phyloP scores from a whole-genome alignment of 2,888 invertebrate species.

The Trissolcus brochymenae region DNA sequence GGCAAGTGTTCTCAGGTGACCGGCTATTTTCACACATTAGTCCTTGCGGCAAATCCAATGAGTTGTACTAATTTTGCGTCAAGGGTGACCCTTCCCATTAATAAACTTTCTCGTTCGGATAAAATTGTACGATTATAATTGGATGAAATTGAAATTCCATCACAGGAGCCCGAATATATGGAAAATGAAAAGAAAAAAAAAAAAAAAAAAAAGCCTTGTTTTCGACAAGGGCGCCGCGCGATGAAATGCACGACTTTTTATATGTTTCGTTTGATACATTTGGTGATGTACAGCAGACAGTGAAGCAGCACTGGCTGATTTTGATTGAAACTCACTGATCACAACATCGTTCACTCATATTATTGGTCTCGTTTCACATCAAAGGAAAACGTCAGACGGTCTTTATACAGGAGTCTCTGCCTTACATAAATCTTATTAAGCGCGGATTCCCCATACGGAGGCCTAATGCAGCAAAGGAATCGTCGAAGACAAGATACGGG shows the following conservation, averaged over 20 bases:
- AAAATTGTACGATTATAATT: too few species aligned
- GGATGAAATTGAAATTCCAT: too few species aligned
- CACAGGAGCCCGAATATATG: too few species aligned
- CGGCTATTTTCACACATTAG: slow-evolving; percentile 28
- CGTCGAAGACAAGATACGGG: slow-evolving; percentile 49
- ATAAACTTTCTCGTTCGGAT: neutral
- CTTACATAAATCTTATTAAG: slow-evolving; percentile 62
- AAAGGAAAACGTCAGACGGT: slow-evolving; percentile 61
- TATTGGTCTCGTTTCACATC: slow-evolving; percentile 67
- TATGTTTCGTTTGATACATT: neutral
- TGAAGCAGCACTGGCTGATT: slow-evolving; percentile 58
- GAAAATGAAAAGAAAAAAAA: too few species aligned
- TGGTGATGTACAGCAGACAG: slow-evolving; percentile 44
- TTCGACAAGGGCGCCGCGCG: too few species aligned
- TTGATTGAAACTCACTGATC: slow-evolving; percentile 67
- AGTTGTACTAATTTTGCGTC: slow-evolving; percentile 51
- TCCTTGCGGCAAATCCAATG: slow-evolving; percentile 45
- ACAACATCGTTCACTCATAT: slow-evolving; percentile 58
- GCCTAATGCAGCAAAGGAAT: slow-evolving; percentile 57
- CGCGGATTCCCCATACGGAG: slow-evolving; percentile 55
- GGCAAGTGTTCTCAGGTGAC: slow-evolving; percentile 49
- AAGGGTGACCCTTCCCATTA: slow-evolving; percentile 34
- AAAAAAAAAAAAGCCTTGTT: too few species aligned
- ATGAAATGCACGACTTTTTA: too few species aligned
- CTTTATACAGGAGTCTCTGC: slow-evolving; percentile 48